Conservation (phyloP, 2,797 vertebrate genomes). For the Typhlichthys eigenmanni region DNA sequence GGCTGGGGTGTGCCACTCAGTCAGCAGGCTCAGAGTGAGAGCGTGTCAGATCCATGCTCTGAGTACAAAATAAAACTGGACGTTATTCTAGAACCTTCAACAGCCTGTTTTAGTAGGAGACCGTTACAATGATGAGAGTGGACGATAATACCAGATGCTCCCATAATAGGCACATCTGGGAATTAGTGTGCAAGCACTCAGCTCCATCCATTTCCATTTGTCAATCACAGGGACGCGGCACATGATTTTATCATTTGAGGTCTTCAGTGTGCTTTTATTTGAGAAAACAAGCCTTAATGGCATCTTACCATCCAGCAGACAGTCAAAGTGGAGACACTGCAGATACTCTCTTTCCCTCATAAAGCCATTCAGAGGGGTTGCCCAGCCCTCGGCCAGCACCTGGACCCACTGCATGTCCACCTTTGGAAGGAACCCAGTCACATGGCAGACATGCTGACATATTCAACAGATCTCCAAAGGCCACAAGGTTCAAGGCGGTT, state of each 20-base stretch:
- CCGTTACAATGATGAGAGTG: not conserved
- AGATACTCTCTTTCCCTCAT: constrained; percentile 97
- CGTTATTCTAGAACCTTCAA: not conserved
- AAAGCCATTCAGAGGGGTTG: constrained; percentile 95
- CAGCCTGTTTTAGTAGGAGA: not conserved
- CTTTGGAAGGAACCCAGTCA: constrained; percentile 59
- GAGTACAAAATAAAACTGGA: not conserved
- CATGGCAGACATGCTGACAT: no score
- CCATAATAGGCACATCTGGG: no score
- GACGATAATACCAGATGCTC: no score
- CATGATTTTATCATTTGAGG: not conserved
- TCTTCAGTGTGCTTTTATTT: not conserved
- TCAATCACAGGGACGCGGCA: constrained; percentile 7
- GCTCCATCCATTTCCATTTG: constrained; percentile 51
- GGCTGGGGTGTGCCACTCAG: not conserved
- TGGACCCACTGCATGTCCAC: constrained; percentile 99
- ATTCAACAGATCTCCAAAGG: no score
- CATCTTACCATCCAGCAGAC: constrained; percentile 90
- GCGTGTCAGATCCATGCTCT: not conserved
- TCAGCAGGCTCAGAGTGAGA: not conserved
- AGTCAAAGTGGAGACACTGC: constrained; percentile 98
- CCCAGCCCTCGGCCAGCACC: constrained; percentile 98
- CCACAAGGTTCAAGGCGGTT: no score
- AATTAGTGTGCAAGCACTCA: constrained; percentile 12
- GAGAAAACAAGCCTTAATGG: not conserved